Conservation (phyloP, 1,140 invertebrate species). For the Drosophila watanabei region DNA sequence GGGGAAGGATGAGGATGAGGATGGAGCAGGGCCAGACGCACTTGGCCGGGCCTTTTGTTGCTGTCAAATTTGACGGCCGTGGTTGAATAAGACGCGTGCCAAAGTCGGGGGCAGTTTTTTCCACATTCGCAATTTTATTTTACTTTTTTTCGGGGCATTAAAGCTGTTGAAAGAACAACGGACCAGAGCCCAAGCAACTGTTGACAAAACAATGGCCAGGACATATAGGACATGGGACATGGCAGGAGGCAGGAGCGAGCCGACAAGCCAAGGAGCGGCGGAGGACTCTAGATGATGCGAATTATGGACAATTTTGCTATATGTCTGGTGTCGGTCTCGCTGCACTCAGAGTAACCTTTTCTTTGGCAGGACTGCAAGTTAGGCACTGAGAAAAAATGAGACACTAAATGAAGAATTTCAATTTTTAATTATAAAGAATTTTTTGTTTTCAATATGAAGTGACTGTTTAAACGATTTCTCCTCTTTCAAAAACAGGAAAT, state of each 20-base stretch:
- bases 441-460: too few relatives aligned
- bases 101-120: slow-evolving; percentile 54
- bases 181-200: slow-evolving; percentile 27
- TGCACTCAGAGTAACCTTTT: slow-evolving; percentile 65
- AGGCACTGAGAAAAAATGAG: background rate
- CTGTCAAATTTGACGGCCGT: slow-evolving; percentile 84
- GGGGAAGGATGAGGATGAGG: slow-evolving; percentile 8
- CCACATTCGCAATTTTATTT: background rate
- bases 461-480: too few relatives aligned
- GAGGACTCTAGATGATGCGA: slow-evolving; percentile 62
- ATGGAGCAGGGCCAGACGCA: slow-evolving; percentile 47
- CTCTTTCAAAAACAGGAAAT: too few relatives aligned
- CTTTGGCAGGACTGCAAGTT: background rate
- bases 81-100: slow-evolving; percentile 77
- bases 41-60: slow-evolving; percentile 59
- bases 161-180: slow-evolving; percentile 51
- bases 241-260: slow-evolving; percentile 5
- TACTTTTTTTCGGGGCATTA: slow-evolving; percentile 53
- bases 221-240: slow-evolving; percentile 22
- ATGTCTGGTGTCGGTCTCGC: slow-evolving; percentile 44
- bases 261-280: slow-evolving; percentile 39
- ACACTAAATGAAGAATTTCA: background rate
- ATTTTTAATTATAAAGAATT: too few relatives aligned
- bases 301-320: slow-evolving; percentile 65
- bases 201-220: slow-evolving; percentile 53